A percentile compares a stretch with the other conserved stretches of the same genome.
Evolutionary conservation across 2,888 invertebrate species (phyloP).

Genomic region (Stictocephala bisonia): DNA sequence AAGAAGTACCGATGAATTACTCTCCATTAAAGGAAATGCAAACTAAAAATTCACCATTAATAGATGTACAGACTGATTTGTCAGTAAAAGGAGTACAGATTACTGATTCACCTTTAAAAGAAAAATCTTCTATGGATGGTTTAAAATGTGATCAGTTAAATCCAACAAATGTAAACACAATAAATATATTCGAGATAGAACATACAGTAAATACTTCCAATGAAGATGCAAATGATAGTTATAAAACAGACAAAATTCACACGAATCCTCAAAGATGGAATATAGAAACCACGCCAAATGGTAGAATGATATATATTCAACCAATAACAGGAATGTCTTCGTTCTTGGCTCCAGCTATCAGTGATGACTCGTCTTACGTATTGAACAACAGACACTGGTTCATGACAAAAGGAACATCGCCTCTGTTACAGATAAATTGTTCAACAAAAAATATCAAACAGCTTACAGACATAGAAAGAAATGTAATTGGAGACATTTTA

Average conservation of each 20-base stretch:
- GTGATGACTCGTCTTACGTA: not conserved
- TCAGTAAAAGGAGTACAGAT: no score
- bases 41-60: no score
- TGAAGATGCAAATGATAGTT: not conserved
- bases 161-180: no score
- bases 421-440: not conserved
- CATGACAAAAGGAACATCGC: slow-evolving; percentile 46
- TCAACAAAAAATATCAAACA: not conserved
- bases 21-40: no score
- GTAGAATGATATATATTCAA: slow-evolving; percentile 36
- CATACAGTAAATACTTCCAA: not conserved
- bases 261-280: no score
- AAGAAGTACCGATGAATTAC: no score
- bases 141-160: no score
- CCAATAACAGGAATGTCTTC: slow-evolving; percentile 44
- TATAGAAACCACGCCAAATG: slow-evolving; percentile 17
- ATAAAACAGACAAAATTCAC: no score
- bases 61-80: no score
- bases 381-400: slow-evolving; percentile 30
- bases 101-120: no score
- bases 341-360: slow-evolving; percentile 12
- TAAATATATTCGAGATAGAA: no score
- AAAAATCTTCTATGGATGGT: no score
- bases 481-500: slow-evolving; percentile 2
- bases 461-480: slow-evolving; percentile 12